Conservation (phyloP, 2,888 invertebrate genomes). For the Adela reaumurella region DNA sequence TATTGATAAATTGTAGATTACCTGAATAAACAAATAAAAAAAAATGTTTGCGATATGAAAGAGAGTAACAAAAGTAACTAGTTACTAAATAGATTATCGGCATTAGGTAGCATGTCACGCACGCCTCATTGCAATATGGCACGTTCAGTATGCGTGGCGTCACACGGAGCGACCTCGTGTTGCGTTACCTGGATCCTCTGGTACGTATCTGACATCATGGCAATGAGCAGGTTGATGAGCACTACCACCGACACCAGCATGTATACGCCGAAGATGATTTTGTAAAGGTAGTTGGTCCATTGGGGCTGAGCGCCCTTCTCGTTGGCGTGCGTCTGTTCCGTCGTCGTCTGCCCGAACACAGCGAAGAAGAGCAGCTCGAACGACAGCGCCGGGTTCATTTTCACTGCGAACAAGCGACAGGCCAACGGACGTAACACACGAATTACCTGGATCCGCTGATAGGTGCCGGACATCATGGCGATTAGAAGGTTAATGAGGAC, state of each 20-base stretch:
- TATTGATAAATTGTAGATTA: no score
- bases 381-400: conserved; percentile 86
- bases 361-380: conserved; percentile 99
- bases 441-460: conserved; percentile 96
- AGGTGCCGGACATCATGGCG: conserved; percentile 99
- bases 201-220: conserved; percentile 99
- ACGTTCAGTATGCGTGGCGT: no score
- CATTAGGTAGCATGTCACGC: no score
- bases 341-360: conserved; percentile 91
- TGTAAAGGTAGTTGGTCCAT: conserved; percentile 86
- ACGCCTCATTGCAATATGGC: no score
- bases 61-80: no score
- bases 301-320: conserved; percentile 64
- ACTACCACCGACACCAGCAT: conserved; percentile 99
- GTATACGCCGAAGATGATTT: conserved; percentile 88
- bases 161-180: no score
- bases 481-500: conserved; percentile 98
- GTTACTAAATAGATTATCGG: no score
- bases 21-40: no score
- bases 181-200: conserved; percentile 90
- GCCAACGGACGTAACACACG: conserved; percentile 27
- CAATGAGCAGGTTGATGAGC: conserved; percentile 98
- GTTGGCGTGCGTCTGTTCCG: conserved; percentile 72
- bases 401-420: conserved; percentile 70
- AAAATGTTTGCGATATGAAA: no score